Percentiles rank a stretch among this genome's conserved stretches.
Conservation (phyloP, 2,113 vertebrate genomes). For the Orycteropus afer region DNA sequence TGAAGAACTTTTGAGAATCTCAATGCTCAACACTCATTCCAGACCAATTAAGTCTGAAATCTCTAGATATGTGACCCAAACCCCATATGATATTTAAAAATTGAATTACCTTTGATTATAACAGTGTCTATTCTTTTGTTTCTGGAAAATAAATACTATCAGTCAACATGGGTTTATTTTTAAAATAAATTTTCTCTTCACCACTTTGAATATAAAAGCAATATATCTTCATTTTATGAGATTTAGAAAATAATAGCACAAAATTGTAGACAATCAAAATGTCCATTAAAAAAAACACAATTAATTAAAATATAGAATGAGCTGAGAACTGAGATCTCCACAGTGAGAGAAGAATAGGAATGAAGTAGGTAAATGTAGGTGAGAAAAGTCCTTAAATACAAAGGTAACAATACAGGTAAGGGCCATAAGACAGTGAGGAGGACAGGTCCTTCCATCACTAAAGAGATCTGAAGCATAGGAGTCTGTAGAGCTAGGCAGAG, state of each 20-base stretch:
- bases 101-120: not conserved
- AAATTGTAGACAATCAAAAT: not conserved
- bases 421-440: no score
- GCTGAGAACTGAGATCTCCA: not conserved
- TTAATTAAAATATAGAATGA: not conserved
- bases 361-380: not conserved
- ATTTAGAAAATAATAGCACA: not conserved
- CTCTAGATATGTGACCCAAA: not conserved
- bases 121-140: not conserved
- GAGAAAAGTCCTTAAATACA: not conserved
- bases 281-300: not conserved
- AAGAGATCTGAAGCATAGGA: not conserved
- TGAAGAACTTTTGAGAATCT: not conserved
- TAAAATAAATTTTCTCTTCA: not conserved
- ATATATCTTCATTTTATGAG: not conserved
- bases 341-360: not conserved
- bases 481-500: not conserved
- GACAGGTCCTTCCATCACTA: not conserved
- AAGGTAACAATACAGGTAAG: not conserved
- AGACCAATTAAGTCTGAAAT: slow-evolving; percentile 17
- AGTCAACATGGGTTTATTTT: not conserved
- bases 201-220: not conserved
- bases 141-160: slow-evolving; percentile 22
- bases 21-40: not conserved
- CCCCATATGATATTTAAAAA: slow-evolving; percentile 9